Evolutionary conservation across 1,140 invertebrate genomes (phyloP).

Genomic region (Amyelois transitella): DNA sequence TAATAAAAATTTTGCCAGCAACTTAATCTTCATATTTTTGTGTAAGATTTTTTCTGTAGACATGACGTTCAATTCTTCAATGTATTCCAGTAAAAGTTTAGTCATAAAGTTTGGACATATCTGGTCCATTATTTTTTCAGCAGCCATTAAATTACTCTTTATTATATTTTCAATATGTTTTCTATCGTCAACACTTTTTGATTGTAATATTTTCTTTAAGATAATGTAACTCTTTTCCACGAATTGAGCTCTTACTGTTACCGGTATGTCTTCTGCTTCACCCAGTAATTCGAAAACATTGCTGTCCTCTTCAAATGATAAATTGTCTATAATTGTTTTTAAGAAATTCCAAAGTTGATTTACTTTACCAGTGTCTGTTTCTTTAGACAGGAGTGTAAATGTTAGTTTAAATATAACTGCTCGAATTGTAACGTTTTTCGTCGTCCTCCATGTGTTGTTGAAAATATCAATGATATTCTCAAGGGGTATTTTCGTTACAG

Average conservation of each 20-base stretch:
- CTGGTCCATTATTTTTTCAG: slow-evolving; percentile 27
- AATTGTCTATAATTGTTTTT: slow-evolving; percentile 37
- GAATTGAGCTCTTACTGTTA: slow-evolving; percentile 23
- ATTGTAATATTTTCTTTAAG: slow-evolving; percentile 22
- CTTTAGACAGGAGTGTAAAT: slow-evolving; percentile 34
- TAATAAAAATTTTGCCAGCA: background rate
- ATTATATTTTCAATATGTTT: slow-evolving; percentile 6
- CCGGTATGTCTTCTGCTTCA: slow-evolving; percentile 26
- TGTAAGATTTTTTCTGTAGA: background rate
- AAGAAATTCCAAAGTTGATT: slow-evolving; percentile 30
- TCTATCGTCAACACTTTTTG: slow-evolving; percentile 17
- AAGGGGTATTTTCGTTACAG: slow-evolving; percentile 32
- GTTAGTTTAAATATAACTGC: slow-evolving; percentile 41
- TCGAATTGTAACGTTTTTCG: slow-evolving; percentile 42
- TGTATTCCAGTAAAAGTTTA: background rate
- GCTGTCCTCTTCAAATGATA: slow-evolving; percentile 39
- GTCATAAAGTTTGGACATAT: slow-evolving; percentile 27
- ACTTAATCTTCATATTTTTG: background rate
- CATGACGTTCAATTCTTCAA: background rate
- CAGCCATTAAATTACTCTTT: slow-evolving; percentile 15
- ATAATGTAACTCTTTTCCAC: slow-evolving; percentile 37
- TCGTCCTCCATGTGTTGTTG: slow-evolving; percentile 31
- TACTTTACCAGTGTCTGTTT: slow-evolving; percentile 30
- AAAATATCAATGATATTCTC: slow-evolving; percentile 30
- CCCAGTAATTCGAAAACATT: slow-evolving; percentile 33